Percentiles rank a stretch among this genome's conserved stretches.
phyloP scores from a whole-genome alignment of 2,888 invertebrate species.

The Aporophyla lueneburgensis region DNA sequence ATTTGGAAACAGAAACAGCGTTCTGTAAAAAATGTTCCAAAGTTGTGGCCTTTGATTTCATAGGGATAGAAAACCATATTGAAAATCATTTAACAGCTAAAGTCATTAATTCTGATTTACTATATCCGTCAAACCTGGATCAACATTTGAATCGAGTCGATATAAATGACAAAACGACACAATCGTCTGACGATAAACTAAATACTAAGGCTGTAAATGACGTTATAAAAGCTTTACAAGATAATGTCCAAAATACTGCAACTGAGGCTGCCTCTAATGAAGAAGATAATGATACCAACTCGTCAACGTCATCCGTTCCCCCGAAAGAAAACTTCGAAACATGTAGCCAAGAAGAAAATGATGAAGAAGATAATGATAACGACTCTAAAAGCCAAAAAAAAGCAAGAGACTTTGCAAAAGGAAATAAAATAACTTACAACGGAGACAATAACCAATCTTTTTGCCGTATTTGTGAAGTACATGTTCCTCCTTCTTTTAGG shows the following conservation, averaged over 20 bases:
- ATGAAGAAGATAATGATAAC: too few species aligned
- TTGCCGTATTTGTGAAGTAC: slow-evolving; percentile 57
- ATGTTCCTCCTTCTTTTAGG: slow-evolving; percentile 47
- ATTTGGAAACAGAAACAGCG: slow-evolving; percentile 65
- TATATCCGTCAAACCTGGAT: slow-evolving; percentile 44
- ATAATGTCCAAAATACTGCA: background rate
- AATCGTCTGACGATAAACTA: background rate
- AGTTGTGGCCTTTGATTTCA: slow-evolving; percentile 57
- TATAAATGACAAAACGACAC: slow-evolving; percentile 46
- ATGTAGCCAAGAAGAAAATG: background rate
- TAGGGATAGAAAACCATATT: slow-evolving; percentile 63
- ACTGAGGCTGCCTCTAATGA: background rate
- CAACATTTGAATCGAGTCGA: slow-evolving; percentile 48
- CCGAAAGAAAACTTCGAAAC: background rate
- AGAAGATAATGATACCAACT: background rate
- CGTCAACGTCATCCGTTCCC: background rate
- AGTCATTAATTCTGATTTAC: slow-evolving; percentile 29
- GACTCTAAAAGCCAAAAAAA: background rate
- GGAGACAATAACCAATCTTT: slow-evolving; percentile 33
- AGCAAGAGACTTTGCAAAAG: slow-evolving; percentile 29
- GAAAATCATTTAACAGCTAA: slow-evolving; percentile 42
- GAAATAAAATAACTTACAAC: slow-evolving; percentile 52
- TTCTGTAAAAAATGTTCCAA: slow-evolving; percentile 65
- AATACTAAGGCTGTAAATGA: background rate
- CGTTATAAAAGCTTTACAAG: background rate